Base-by-base conservation (phyloP, 2,797 vertebrate species). In the Lateolabrax maculatus region DNA sequence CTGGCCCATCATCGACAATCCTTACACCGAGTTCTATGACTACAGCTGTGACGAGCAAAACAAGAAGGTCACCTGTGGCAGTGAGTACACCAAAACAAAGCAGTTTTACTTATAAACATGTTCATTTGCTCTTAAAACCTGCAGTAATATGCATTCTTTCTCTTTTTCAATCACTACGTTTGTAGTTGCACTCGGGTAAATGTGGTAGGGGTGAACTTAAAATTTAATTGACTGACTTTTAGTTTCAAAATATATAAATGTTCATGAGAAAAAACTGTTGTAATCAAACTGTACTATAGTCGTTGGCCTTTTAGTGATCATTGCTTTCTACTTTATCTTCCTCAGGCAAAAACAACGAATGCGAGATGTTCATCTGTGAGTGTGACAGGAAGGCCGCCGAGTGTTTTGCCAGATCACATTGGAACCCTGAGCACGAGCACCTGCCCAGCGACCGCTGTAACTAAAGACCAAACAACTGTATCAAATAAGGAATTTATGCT, bases 331-430 rank as follows among this genome's bases (percentile, higher is more conserved):
- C 44, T 78, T 46, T 77, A 2, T 79, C 34, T n/a, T 48, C 19
- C 63, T 31, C 83, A 98, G 97, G 8, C 1, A 19, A 65, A 0
- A 97, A 98, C 71, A 0, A 85, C 0, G 25, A 27, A 0, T 98
- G 97, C 0, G 84, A 95, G 76, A 85, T 44, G 77, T 96, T 97
- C 84, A 80, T 97, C 92, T 98, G 96, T 34, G 92, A 96, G 75
- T 97, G 97, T 1, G 97, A 98, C 93, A 94, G 94, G 21, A 13
- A 77, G 0, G 96, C 96, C 0, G 94, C 95, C 2, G 92, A 92
- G 44, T 98, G 97, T 88, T 97, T 97, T 21, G 73, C 90, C 70
- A 77, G 39, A 16, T 83, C 86, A 0, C 41, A 86, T 0, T 97
- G 97, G 90, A 91, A 78, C 68, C 9, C 86, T 0, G 21, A 91